Evolutionary conservation across 2,797 vertebrate genomes (phyloP).

Genomic region (Notolepis coatsorum): DNA sequence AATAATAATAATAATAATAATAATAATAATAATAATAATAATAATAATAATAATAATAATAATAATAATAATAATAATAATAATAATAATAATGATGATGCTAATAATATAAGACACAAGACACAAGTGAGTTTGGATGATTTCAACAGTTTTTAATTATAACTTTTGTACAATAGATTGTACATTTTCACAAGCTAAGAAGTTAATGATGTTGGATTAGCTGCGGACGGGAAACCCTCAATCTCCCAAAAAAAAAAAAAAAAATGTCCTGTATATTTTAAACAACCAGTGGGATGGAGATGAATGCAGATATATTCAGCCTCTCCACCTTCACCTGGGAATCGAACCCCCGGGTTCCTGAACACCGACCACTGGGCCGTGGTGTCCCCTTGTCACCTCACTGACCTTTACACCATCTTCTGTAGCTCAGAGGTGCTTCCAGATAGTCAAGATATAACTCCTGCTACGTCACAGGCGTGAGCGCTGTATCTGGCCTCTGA

Average conservation of each 20-base stretch:
- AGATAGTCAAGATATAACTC: too few relatives aligned
- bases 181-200: constrained; percentile 85
- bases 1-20: too few relatives aligned
- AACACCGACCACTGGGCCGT: neutral
- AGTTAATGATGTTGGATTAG: constrained; percentile 67
- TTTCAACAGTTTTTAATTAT: constrained; percentile 78
- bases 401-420: too few relatives aligned
- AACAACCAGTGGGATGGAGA: constrained; percentile 57
- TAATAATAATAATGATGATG: too few relatives aligned
- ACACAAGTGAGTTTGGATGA: constrained; percentile 44
- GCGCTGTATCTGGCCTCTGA: too few relatives aligned
- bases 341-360: neutral
- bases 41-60: neutral
- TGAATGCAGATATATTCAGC: constrained; percentile 55
- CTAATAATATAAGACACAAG: constrained; percentile 15
- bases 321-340: constrained; percentile 15
- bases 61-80: too few relatives aligned
- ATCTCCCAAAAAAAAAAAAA: constrained; percentile 49
- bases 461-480: too few relatives aligned
- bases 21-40: neutral
- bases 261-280: constrained; percentile 45
- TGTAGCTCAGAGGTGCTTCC: too few relatives aligned
- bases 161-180: constrained; percentile 83
- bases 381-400: too few relatives aligned
- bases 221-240: constrained; percentile 49